Conservation (phyloP, 2,888 invertebrate genomes). For the Sycophila texana region DNA sequence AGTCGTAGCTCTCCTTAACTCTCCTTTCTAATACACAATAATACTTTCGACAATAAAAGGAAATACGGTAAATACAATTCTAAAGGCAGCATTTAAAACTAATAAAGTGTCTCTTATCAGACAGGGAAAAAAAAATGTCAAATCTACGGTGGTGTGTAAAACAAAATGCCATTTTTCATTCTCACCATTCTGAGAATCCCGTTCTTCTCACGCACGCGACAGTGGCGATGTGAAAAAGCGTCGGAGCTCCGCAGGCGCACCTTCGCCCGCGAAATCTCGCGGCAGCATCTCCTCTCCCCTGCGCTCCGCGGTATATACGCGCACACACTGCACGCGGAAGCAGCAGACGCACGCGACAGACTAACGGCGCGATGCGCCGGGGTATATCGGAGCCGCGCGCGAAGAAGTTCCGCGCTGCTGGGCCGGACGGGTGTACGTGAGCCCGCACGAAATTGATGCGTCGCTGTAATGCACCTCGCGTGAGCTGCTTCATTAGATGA, state of each 20-base stretch:
- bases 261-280: not conserved
- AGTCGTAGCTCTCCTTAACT: no score
- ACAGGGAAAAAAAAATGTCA: no score
- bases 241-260: not conserved
- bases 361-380: not conserved
- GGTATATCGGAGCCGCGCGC: not conserved
- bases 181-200: no score
- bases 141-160: no score
- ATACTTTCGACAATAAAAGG: no score
- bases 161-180: no score
- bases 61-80: no score
- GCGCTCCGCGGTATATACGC: not conserved
- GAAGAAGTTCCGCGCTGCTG: constrained; percentile 2
- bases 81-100: no score
- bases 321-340: not conserved
- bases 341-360: not conserved
- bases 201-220: no score
- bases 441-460: constrained; percentile 11
- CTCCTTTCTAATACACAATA: no score
- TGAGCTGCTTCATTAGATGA: not conserved
- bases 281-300: not conserved
- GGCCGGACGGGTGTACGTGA: not conserved
- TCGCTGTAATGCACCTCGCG: constrained; percentile 3
- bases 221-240: no score
- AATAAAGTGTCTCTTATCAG: no score